Base-by-base conservation (phyloP, 2,113 vertebrate genomes). In the Datnioides undecimradiatus region DNA sequence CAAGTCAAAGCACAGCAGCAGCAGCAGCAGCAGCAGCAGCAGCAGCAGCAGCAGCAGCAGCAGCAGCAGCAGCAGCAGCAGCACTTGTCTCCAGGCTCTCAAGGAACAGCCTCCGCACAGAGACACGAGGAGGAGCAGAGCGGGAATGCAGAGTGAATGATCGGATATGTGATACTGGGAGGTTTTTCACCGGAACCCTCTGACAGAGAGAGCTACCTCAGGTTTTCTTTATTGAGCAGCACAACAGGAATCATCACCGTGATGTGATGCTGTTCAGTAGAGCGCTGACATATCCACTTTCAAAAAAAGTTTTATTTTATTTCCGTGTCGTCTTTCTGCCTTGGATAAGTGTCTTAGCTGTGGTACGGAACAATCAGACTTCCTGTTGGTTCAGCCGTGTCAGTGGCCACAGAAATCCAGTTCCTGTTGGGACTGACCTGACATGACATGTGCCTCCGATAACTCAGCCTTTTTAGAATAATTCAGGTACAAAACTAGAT, bases 1-100 rank as follows among this genome's bases (percentile, higher is more conserved):
- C 96, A 96, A 0, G 76, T 85, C 66, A 96, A 95, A 94, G 94
- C 93, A 21, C 95, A 96, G 91, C 87, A 89, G 64, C 87, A 82
- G 59, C 73, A 80, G 46, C 76, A 95, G 92, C 95, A 95, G 85
- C 95, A 94, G n/a, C n/a, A n/a, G n/a, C n/a, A n/a, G n/a, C n/a
- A n/a, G n/a, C n/a, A n/a, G n/a, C n/a, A n/a, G n/a, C n/a, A n/a
- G n/a, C n/a, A n/a, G n/a, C n/a, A n/a, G n/a, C n/a, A n/a, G n/a
- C n/a, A n/a, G n/a, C 95, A 96, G 91, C 87, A 89, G 64, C 87
- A 82, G 59, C 73, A 80, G 46, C 76, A 95, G 92, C 95, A 95
- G 85, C 95, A 94, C 84, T 94, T 91, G 1, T 93, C 95, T 82
- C 59, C 79, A 21, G 93, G 91, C 81, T 93, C 95, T 77, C 96